Evolutionary conservation across 2,113 vertebrate species (phyloP).

Genomic region (Burhinus oedicnemus): DNA sequence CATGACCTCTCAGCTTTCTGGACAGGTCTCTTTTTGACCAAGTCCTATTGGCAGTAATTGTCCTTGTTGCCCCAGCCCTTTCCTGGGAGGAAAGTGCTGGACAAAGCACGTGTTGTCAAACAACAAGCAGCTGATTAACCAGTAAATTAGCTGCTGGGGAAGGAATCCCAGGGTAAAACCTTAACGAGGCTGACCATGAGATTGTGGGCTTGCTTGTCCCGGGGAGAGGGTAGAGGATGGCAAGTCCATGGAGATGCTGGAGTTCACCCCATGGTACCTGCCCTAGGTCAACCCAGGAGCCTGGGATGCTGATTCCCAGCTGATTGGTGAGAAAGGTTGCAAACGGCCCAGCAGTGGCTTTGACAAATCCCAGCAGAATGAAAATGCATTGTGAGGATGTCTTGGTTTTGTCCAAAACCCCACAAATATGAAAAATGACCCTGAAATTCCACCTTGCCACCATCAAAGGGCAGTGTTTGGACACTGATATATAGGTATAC

Average conservation of each 20-base stretch:
- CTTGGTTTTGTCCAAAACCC: not conserved
- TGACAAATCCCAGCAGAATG: not conserved
- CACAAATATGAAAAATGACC: not conserved
- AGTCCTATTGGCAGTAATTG: not conserved
- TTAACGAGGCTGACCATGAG: not conserved
- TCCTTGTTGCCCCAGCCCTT: not conserved
- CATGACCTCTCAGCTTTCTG: not conserved
- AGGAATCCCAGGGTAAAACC: not conserved
- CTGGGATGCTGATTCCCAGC: fast-evolving
- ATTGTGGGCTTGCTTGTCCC: not conserved
- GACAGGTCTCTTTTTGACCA: not conserved
- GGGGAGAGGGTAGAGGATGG: not conserved
- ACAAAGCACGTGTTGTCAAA: not conserved
- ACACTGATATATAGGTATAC: not conserved
- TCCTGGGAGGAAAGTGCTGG: not conserved
- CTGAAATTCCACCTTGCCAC: not conserved
- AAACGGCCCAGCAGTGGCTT: not conserved
- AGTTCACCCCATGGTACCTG: fast-evolving
- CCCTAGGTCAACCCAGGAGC: not conserved
- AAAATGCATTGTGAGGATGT: not conserved
- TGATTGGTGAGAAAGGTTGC: not conserved
- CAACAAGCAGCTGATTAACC: not conserved
- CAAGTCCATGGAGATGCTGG: not conserved
- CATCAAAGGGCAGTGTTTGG: not conserved
- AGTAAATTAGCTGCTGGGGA: not conserved